Evolutionary conservation across 1,140 invertebrate species (phyloP), one percentile per base, ranked within the genome.

Genomic region (Trichomalopsis sarcophagae): DNA sequence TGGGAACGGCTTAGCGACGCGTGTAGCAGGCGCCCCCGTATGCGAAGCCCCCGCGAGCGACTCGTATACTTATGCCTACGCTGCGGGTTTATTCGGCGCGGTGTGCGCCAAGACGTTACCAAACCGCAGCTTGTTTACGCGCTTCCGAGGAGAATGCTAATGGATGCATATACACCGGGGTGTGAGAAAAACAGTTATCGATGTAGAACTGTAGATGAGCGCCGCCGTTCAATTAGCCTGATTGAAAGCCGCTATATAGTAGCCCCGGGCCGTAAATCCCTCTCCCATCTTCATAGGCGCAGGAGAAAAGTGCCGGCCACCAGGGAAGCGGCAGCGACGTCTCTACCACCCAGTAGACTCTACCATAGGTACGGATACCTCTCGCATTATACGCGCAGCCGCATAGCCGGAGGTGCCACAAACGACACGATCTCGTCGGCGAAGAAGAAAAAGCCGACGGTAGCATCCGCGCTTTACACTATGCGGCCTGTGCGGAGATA

Each of bases 1-100:
- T 93, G 92, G 92, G 92, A 93, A 93, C 90, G 90, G 85, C 86
- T 89, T 88, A 81, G 87, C 87, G 79, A 91, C 89, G 88, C 62
- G 73, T 71, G 27, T 89, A 90, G 62, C 27, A 80, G 73, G 83
- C 86, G 87, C 82, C 69, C 87, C 75, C 88, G 87, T 87, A 78
- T 87, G 88, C 88, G 84, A 81, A 80, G 82, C 82, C 76, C 47
- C 47, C 40, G 50, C 40, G 40, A 44, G 40, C 10, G 33, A 14
- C 33, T 36, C 33, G 33, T 36, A 36, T 36, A 36, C 33, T 27
- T 66, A 9, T n/a, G 55, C 13, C 1, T 66, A 66, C 14, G 14
- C 62, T 17, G 62, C 23, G 21, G 40, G 75, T 9, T 9, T n/a
- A 76, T 40, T 55, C 11, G 55, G 50, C 30, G 75, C 30, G 69